Evolutionary conservation across 2,797 vertebrate species (phyloP), one percentile per base, ranked within the genome.

Genomic region (Gambusia yucatana): DNA sequence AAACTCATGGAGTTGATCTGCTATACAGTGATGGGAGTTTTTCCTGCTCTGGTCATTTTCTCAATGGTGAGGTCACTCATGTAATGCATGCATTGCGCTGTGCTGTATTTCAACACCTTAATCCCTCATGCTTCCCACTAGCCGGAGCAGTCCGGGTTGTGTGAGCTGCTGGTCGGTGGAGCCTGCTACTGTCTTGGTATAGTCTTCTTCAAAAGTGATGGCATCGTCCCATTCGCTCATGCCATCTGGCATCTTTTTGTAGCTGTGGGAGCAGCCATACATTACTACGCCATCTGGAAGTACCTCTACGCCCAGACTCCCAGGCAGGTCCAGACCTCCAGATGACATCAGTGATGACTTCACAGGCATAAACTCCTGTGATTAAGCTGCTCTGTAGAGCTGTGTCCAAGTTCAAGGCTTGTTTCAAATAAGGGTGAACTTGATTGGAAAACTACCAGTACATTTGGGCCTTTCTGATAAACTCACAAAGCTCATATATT

Each of bases 231-330:
- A 16, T 99, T 99, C 0, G 98, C 98, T 77, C 98, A 99, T 0
- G 98, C 98, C 92, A 99, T 99, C 89, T 99, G 98, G 98, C 98
- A 99, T 86, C 95, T 99, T 85, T 98, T 99, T 3, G 98, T 99
- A 76, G 98, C 97, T 16, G 95, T 96, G 1, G 98, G 97, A 89
- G 97, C 98, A 20, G 96, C 96, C 67, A 94, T 97, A 84, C 98
- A 98, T 91, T 99, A 98, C 95, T 99, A 98, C 0, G 98, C 98
- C 95, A 98, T 98, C 91, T 98, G 98, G 97, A 97, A 95, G 93
- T 98, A 98, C 94, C 97, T 98, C 72, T 99, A 99, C 77, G 93
- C 78, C 63, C 95, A 95, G 0, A 86, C 90, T 2, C 61, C 92
- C 80, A 94, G 84, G 85, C 95, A 96, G 87, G 92, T 96, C 72